Percentiles rank a stretch among this genome's conserved stretches.
phyloP scores from a whole-genome alignment of 1,140 invertebrate genomes.

The Hydropsyche tenuis region DNA sequence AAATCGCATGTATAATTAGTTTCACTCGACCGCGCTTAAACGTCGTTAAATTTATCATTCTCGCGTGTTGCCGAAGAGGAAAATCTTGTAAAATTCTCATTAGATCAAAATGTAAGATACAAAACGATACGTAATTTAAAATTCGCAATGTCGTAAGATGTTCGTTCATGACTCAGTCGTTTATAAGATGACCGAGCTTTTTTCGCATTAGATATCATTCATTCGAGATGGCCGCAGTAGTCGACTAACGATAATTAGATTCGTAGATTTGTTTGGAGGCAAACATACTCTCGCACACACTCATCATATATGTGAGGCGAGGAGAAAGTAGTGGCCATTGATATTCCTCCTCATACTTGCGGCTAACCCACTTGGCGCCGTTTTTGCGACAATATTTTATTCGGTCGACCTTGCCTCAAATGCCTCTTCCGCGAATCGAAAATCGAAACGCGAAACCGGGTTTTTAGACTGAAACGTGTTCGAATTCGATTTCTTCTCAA shows the following conservation, averaged over 20 bases:
- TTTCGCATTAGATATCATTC: not conserved
- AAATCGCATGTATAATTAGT: too few species aligned
- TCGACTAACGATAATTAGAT: too few species aligned
- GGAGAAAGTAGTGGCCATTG: conserved; percentile 47
- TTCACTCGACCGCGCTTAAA: too few species aligned
- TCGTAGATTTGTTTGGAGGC: too few species aligned
- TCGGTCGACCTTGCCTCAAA: conserved; percentile 40
- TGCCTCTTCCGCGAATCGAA: conserved; percentile 8
- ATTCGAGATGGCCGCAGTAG: not conserved
- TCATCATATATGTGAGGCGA: not conserved
- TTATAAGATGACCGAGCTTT: not conserved
- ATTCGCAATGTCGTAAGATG: conserved; percentile 8
- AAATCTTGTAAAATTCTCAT: not conserved
- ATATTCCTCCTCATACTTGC: conserved; percentile 41
- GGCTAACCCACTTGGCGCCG: conserved; percentile 47
- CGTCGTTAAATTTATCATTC: too few species aligned
- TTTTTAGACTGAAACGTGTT: too few species aligned
- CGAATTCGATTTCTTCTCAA: too few species aligned
- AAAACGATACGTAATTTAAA: not conserved
- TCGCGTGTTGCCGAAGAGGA: not conserved
- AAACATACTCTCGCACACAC: too few species aligned
- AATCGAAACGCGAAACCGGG: not conserved
- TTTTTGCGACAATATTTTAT: conserved; percentile 45
- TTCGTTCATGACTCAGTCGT: not conserved
- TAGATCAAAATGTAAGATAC: not conserved